phyloP scores from a whole-genome alignment of 2,888 invertebrate genomes.

The Phaonia tiefii region DNA sequence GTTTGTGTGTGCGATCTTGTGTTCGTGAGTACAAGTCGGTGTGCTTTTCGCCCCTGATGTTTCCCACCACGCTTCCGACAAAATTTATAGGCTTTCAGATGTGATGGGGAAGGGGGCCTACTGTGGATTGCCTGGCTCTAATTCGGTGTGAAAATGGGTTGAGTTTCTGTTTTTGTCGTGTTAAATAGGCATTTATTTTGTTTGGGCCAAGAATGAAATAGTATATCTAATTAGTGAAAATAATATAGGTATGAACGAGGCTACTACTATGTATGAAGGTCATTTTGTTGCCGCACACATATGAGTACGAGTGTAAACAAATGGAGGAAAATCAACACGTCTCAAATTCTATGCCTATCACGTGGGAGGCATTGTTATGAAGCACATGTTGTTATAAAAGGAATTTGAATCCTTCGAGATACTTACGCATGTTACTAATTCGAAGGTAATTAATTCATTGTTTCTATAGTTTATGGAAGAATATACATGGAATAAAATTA shows the following conservation, averaged over 20 bases:
- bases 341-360: background rate
- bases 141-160: constrained; percentile 11
- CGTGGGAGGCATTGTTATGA: too few species aligned
- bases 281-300: constrained; percentile 13
- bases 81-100: constrained; percentile 15
- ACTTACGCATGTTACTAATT: too few species aligned
- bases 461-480: too few species aligned
- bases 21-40: too few species aligned
- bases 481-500: too few species aligned
- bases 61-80: too few species aligned
- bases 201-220: background rate
- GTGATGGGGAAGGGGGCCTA: background rate
- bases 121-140: background rate
- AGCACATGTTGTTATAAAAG: too few species aligned
- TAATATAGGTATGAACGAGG: background rate
- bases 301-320: too few species aligned
- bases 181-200: constrained; percentile 26
- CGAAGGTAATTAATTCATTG: too few species aligned
- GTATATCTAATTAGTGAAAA: background rate
- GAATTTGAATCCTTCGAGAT: too few species aligned
- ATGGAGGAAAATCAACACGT: background rate
- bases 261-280: background rate
- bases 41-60: too few species aligned
- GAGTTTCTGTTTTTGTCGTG: background rate
- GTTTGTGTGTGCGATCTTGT: background rate